Conservation (phyloP, 2,888 invertebrate species). For the Polydrusus cervinus region DNA sequence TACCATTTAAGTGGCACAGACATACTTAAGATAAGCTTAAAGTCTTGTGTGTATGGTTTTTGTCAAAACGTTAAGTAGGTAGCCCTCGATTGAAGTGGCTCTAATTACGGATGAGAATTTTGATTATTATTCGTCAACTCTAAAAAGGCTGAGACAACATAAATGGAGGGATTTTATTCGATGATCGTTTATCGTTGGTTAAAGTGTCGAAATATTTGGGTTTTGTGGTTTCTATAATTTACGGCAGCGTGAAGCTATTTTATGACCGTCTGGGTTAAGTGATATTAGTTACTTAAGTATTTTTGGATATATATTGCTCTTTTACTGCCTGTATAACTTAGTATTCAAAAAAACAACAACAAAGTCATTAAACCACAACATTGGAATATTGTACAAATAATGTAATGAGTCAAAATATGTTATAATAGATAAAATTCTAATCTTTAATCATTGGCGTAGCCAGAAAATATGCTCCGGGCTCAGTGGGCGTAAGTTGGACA, state of each 20-base stretch:
- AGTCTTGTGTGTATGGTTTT: conserved; percentile 63
- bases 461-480: too few relatives aligned
- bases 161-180: conserved; percentile 28
- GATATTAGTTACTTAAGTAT: conserved; percentile 11
- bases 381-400: too few relatives aligned
- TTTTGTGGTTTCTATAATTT: conserved; percentile 29
- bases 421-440: too few relatives aligned
- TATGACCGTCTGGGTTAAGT: conserved; percentile 29
- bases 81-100: conserved; percentile 51
- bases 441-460: too few relatives aligned
- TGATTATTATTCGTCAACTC: conserved; percentile 48
- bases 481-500: too few relatives aligned
- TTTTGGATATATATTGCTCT: neutral
- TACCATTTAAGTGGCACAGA: conserved; percentile 48
- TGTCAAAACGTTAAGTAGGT: conserved; percentile 65
- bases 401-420: too few relatives aligned
- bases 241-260: conserved; percentile 3
- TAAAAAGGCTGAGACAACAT: conserved; percentile 25
- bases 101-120: conserved; percentile 50
- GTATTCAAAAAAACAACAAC: neutral
- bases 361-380: neutral
- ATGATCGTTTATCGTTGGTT: conserved; percentile 26
- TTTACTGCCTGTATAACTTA: neutral
- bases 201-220: conserved; percentile 37
- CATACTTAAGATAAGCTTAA: conserved; percentile 65